Percentiles rank a stretch among this genome's conserved stretches.
Conservation (phyloP, 2,888 invertebrate genomes). For the Dioctria linearis region DNA sequence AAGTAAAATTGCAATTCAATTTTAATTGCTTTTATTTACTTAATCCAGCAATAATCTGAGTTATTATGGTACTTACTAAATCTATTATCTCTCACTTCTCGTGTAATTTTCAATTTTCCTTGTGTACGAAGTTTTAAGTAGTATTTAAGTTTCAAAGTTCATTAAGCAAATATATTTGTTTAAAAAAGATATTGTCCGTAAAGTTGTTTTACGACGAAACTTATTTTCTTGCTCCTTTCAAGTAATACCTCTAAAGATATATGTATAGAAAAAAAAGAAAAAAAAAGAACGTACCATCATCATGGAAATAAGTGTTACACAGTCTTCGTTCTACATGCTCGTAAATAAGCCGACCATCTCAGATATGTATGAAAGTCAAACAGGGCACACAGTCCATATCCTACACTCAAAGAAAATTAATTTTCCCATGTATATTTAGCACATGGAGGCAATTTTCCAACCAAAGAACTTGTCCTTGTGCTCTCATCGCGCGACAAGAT, state of each 20-base stretch:
- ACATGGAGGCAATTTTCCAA: slow-evolving; percentile 46
- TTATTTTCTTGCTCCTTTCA: slow-evolving; percentile 30
- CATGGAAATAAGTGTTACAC: background rate
- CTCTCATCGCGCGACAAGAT: background rate
- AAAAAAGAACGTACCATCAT: background rate
- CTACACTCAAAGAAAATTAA: slow-evolving; percentile 50
- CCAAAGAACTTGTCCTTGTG: slow-evolving; percentile 24
- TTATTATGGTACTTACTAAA: background rate
- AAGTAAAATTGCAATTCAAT: no score
- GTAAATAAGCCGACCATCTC: slow-evolving; percentile 48
- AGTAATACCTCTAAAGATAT: slow-evolving; percentile 26
- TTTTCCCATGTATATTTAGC: slow-evolving; percentile 46
- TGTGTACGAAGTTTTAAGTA: background rate
- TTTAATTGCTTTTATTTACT: no score
- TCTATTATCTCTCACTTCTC: background rate
- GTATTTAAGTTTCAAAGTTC: slow-evolving; percentile 12
- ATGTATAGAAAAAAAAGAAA: background rate
- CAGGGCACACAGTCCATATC: slow-evolving; percentile 17
- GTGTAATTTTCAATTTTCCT: slow-evolving; percentile 4
- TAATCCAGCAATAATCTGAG: no score
- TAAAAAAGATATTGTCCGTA: slow-evolving; percentile 26
- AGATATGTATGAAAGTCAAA: slow-evolving; percentile 52
- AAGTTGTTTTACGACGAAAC: slow-evolving; percentile 49
- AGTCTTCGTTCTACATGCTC: slow-evolving; percentile 13
- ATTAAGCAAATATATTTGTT: background rate